Base-by-base conservation (phyloP, 2,888 invertebrate genomes). In the Tridacna crocea region DNA sequence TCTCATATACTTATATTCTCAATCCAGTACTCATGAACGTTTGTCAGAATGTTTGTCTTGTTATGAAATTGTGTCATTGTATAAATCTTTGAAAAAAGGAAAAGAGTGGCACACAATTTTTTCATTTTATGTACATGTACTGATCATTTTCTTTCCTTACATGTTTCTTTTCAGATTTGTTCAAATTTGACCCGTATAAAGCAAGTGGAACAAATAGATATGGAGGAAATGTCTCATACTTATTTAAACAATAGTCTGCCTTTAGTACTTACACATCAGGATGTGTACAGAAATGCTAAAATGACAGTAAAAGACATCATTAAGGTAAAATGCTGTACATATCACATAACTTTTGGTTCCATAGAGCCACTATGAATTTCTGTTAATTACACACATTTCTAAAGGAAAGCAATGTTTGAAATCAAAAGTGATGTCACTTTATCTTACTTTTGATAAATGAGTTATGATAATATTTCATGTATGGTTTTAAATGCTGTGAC, bases 261-360 rank as follows among this genome's bases (percentile, higher is more conserved):
- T 24, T 12, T 70, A 47, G 70, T 70, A 15, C 51, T 70, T 2
- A 70, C 12, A 12, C 2, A 70, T 1, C 70, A 70, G 51, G 26
- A 70, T 70, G 70, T 70, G 3, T 24, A 70, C 51, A 70, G 70
- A 51, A 51, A 70, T 22, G 70, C 51, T 8, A 24, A 24, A 24
- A 70, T 22, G 15, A 24, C 70, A 17, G 22, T 70, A 15, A 26
- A 70, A 6, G 70, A 70, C 46, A 70, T 70, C 17, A 70, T 70
- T 46, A 24, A 58, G 70, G 70, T 47, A 70, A 17, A 66, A 4
- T 51, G 2, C 2, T 65, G 0, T 84, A 60, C 72, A 68, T 86
- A 89, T 36, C 91, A 96, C 96, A 92, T 96, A 24, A n/a, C n/a
- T n/a, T n/a, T n/a, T n/a, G n/a, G n/a, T 96, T 95, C 90, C 2